Evolutionary conservation across 2,888 invertebrate species (phyloP), one percentile per base, ranked within the genome.

Genomic region (Drosophila fungiperda): DNA sequence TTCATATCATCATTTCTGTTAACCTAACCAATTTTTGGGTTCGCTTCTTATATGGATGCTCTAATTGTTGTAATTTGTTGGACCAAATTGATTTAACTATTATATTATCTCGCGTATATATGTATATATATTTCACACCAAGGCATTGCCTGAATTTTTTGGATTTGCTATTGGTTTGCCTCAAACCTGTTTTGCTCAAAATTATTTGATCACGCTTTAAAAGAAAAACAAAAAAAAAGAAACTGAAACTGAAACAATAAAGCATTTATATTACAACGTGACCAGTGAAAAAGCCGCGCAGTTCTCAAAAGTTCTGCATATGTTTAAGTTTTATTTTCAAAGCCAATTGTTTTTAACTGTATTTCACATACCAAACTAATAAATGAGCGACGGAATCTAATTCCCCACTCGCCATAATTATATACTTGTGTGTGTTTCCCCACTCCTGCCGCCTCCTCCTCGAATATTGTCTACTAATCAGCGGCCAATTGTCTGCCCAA

Each of bases 301-400:
- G 54, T 15, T 42, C 70, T 42, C 40, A 11, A 11, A 59, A 33
- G 61, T 42, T 64, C 58, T 52, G 40, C 48, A 80, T 81, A 78
- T 35, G 32, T 64, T 65, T 81, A 81, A 78, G 78, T 71, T 73
- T 77, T 74, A 50, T 74, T 77, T 77, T 70, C 68, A 77, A 69
- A 68, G 69, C 69, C 82, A 83, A 82, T 80, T 85, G 80, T 79
- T 81, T 88, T 88, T 85, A 88, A 86, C 67, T 83, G 69, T 79
- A 85, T 70, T 82, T 75, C 76, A 80, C 80, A 83, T 81, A 83
- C 82, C 81, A 88, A 90, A 86, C 90, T 86, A 86, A 86, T 90
- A 86, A 88, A 90, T 71, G 89, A 87, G 84, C 76, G 64, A 66
- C 63, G 85, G 85, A 85, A 89, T 85, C 42, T 8, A 76, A 89